Evolutionary conservation across 2,888 invertebrate species (phyloP).

Genomic region (Myopa tessellatipennis): DNA sequence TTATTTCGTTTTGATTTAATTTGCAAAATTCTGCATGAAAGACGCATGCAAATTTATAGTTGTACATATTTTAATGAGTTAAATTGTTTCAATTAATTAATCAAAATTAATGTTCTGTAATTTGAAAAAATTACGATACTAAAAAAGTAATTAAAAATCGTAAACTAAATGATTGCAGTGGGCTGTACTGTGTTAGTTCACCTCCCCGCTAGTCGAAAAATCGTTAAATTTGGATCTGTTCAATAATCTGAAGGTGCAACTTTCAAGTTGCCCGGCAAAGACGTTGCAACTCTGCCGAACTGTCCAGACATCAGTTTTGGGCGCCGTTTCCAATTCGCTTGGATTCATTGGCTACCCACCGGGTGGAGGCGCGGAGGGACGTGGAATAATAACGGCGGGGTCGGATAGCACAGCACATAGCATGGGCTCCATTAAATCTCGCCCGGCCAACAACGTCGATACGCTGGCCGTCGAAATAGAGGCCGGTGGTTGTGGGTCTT

Average conservation of each 20-base stretch:
- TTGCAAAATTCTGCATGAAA: slow-evolving; percentile 22
- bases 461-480: slow-evolving; percentile 57
- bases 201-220: slow-evolving; percentile 30
- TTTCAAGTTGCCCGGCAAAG: slow-evolving; percentile 68
- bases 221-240: slow-evolving; percentile 65
- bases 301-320: slow-evolving; percentile 60
- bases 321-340: slow-evolving; percentile 50
- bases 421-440: slow-evolving; percentile 67
- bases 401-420: slow-evolving; percentile 43
- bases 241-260: slow-evolving; percentile 67
- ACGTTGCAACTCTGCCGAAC: slow-evolving; percentile 63
- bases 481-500: slow-evolving; percentile 48
- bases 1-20: slow-evolving; percentile 23
- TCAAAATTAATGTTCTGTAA: background rate
- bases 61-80: background rate
- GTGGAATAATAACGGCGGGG: slow-evolving; percentile 16
- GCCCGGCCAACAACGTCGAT: slow-evolving; percentile 59
- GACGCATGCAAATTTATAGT: slow-evolving; percentile 6
- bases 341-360: slow-evolving; percentile 23
- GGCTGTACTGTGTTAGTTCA: background rate
- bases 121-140: slow-evolving; percentile 16
- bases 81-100: background rate
- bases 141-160: slow-evolving; percentile 5
- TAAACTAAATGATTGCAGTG: slow-evolving; percentile 29
- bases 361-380: slow-evolving; percentile 40